Base-by-base conservation (phyloP, 2,113 vertebrate species). In the Albula glossodonta region DNA sequence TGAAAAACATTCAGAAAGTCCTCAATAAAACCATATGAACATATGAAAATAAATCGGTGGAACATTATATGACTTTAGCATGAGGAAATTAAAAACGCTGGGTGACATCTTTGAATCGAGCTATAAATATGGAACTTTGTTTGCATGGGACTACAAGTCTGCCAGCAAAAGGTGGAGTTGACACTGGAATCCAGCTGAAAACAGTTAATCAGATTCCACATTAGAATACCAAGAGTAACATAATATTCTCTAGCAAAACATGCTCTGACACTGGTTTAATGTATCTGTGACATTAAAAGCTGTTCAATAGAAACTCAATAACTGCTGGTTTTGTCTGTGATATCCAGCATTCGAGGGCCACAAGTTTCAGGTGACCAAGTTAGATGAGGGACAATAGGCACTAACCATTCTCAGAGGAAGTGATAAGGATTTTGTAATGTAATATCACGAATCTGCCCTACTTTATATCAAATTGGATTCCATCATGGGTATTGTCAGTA, bases 361-460 rank as follows among this genome's bases (percentile, higher is more conserved):
- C 4, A 49, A 85, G 86, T 87, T 31, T 89, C 83, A n/a, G 41
- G n/a, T 88, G 84, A 80, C 83, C 50, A 9, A 70, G 52, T 77
- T 52, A 63, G 74, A 0, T 17, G 11, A 82, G 1, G 81, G 41
- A 85, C 87, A 86, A 89, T 70, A 78, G 51, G 48, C 19, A 63
- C 25, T 7, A 7, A 51, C 13, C 51, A 22, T 86, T 80, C 56
- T 79, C 51, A 17, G 51, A 85, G 74, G 79, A 85, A 41, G 10
- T 83, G 70, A 79, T 78, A 81, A 74, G 52, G 25, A 56, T 74
- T 53, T 31, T 84, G 78, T 85, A 80, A 88, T 83, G 13, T 84
- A 70, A 86, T 79, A 83, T 22, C 84, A 84, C 13, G 83, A 22
- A 81, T 86, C 66, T 87, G 85, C 11, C 85, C 87, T 84, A 88